These are phyloP conservation scores for Biston betularia DNA, from an alignment of 2,888 invertebrate genomes.

Conservation along the genomic window DNA sequence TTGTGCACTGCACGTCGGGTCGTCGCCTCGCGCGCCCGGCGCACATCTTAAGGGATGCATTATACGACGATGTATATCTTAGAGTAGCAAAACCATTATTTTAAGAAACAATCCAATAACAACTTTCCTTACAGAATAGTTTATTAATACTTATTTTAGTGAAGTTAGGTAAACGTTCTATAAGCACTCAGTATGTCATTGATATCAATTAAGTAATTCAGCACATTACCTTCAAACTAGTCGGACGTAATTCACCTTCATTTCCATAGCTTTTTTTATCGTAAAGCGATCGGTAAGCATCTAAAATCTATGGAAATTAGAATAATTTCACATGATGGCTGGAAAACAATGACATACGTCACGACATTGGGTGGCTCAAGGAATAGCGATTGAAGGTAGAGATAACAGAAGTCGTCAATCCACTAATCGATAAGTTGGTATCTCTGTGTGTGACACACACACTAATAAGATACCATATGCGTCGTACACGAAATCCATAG, in stretches of 20 bases:
- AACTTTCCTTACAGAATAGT: constrained; percentile 52
- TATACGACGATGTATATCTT: too few species aligned
- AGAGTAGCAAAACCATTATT: too few species aligned
- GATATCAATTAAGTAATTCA: constrained; percentile 34
- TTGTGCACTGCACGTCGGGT: background rate
- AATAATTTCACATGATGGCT: constrained; percentile 59
- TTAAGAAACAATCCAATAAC: constrained; percentile 44
- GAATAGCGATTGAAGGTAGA: constrained; percentile 49
- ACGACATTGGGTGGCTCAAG: constrained; percentile 52
- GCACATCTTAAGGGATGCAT: background rate
- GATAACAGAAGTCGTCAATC: constrained; percentile 45
- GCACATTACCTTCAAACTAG: constrained; percentile 18
- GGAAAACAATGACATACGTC: constrained; percentile 52
- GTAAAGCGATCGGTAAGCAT: constrained; percentile 56
- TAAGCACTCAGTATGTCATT: constrained; percentile 15
- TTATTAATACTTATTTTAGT: background rate
- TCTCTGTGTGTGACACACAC: constrained; percentile 21
- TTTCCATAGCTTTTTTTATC: constrained; percentile 55
- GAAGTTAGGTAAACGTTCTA: background rate
- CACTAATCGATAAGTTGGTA: constrained; percentile 22
- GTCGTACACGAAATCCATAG: constrained; percentile 30
- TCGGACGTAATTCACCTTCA: constrained; percentile 32
- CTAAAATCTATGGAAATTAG: constrained; percentile 36
- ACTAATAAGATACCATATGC: constrained; percentile 26
- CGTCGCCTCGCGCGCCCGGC: background rate